Conservation (phyloP, 2,888 invertebrate genomes). For the Lysandra coridon region DNA sequence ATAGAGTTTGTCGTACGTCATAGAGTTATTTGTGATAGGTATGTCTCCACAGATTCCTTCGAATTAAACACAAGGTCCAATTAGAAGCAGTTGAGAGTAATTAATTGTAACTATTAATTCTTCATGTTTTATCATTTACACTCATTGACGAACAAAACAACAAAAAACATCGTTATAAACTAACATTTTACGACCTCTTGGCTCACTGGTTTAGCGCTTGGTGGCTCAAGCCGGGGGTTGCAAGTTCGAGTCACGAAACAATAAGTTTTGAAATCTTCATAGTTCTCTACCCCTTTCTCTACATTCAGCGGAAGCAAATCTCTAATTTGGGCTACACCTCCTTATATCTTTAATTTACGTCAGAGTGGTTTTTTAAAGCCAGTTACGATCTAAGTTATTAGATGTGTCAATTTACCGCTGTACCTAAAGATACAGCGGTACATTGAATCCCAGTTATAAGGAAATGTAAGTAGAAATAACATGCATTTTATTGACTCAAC, state of each 20-base stretch:
- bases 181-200: neutral
- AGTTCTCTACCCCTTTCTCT: too few relatives aligned
- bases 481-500: conserved; percentile 3
- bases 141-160: neutral
- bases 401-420: neutral
- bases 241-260: neutral
- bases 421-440: neutral
- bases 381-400: neutral
- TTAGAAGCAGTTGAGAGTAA: conserved; percentile 6
- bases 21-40: neutral
- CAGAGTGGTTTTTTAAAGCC: too few relatives aligned
- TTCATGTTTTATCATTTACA: neutral
- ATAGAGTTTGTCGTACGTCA: too few relatives aligned
- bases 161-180: neutral
- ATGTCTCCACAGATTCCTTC: neutral
- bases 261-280: too few relatives aligned
- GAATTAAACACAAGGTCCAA: neutral
- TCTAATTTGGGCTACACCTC: too few relatives aligned
- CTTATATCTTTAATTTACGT: too few relatives aligned
- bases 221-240: neutral
- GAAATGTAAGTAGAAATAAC: neutral
- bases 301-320: too few relatives aligned
- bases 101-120: neutral
- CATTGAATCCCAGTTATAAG: neutral
- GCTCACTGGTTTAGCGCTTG: neutral